A percentile compares a stretch with the other conserved stretches of the same genome.
Conservation (phyloP, 2,113 vertebrate genomes). For the Prunella himalayana region DNA sequence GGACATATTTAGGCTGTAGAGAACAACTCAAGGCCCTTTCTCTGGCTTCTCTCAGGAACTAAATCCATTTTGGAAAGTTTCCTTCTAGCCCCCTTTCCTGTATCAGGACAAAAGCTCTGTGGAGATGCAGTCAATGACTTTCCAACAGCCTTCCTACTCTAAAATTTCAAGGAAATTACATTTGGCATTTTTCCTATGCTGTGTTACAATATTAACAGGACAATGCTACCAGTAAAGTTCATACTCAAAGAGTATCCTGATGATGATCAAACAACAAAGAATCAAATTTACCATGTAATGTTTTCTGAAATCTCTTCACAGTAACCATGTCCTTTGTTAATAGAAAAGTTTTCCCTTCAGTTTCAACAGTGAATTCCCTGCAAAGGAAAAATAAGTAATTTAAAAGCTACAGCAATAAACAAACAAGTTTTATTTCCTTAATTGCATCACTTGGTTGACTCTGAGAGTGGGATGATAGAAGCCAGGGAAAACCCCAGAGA, state of each 20-base stretch:
- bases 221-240: neutral
- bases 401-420: neutral
- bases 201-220: neutral
- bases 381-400: neutral
- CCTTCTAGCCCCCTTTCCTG: neutral
- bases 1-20: neutral
- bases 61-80: neutral
- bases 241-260: neutral
- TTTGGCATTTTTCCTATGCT: neutral
- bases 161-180: neutral
- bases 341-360: slow-evolving; percentile 90
- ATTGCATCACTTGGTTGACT: neutral
- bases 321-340: slow-evolving; percentile 93
- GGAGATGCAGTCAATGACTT: neutral
- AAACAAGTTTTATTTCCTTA: neutral
- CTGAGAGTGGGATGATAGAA: neutral
- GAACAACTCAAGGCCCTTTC: neutral
- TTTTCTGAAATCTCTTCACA: slow-evolving; percentile 96
- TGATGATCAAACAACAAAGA: neutral
- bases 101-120: neutral
- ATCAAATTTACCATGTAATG: slow-evolving; percentile 83
- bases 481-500: neutral
- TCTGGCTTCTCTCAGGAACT: neutral
- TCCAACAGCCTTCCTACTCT: neutral
- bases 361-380: slow-evolving; percentile 93